Conservation (phyloP, 2,113 vertebrate genomes). For the Natator depressus region DNA sequence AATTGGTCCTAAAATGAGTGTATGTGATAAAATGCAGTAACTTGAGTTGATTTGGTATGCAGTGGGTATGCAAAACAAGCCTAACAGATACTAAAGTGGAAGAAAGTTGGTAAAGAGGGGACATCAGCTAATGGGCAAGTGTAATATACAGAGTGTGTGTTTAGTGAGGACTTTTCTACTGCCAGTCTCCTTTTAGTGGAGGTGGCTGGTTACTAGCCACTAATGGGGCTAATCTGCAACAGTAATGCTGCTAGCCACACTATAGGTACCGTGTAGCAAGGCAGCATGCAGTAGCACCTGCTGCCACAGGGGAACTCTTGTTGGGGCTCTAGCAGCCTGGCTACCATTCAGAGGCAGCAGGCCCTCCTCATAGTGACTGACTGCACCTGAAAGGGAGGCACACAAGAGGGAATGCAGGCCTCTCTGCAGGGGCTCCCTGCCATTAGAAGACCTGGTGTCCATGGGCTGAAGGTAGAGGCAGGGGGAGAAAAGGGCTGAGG, state of each 20-base stretch:
- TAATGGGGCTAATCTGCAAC: background rate
- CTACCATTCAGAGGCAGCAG: background rate
- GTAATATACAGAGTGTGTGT: background rate
- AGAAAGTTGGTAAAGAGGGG: background rate
- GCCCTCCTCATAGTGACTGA: no score
- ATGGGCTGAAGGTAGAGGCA: background rate
- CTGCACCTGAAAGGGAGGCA: background rate
- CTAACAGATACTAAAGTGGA: background rate
- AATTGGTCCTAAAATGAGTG: constrained; percentile 9
- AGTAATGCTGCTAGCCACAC: background rate
- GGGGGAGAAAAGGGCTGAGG: background rate
- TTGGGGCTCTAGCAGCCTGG: background rate
- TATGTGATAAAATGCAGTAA: constrained; percentile 9
- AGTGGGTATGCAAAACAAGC: background rate
- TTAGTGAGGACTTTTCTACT: background rate
- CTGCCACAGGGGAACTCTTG: background rate
- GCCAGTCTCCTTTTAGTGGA: background rate
- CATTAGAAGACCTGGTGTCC: background rate
- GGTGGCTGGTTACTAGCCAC: background rate
- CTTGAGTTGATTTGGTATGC: background rate
- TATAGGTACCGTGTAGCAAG: fast-evolving
- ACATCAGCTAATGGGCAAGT: background rate
- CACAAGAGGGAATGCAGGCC: background rate
- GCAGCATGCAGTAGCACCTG: background rate
- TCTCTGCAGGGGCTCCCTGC: background rate